Conservation (phyloP, 2,888 invertebrate genomes). For the Axea sp. region DNA sequence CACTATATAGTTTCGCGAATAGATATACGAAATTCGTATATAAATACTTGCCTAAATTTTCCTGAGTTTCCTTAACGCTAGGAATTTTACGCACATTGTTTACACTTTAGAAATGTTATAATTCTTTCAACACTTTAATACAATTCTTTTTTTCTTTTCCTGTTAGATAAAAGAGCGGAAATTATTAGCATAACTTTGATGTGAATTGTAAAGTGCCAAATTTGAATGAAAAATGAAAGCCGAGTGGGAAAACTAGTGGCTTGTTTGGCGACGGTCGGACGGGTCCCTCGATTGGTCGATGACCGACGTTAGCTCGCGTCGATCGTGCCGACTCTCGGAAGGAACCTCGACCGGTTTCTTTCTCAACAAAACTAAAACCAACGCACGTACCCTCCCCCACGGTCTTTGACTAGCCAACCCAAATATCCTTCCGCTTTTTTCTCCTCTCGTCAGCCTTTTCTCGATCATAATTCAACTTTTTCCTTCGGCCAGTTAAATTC, state of each 20-base stretch:
- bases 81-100: too few species aligned
- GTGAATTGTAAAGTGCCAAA: constrained; percentile 6
- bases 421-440: constrained; percentile 55
- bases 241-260: constrained; percentile 29
- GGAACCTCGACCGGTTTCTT: constrained; percentile 56
- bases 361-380: constrained; percentile 32
- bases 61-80: too few species aligned
- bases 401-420: constrained; percentile 16
- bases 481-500: neutral
- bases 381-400: constrained; percentile 32
- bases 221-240: constrained; percentile 42
- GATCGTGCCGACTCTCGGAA: constrained; percentile 12
- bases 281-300: constrained; percentile 50
- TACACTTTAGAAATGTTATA: too few species aligned
- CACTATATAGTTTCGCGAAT: too few species aligned
- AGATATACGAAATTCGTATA: too few species aligned
- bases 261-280: constrained; percentile 12
- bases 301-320: constrained; percentile 36
- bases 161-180: constrained; percentile 35
- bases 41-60: too few species aligned
- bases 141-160: too few species aligned
- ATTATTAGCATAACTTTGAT: constrained; percentile 13
- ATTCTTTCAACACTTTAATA: too few species aligned
- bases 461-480: constrained; percentile 1
- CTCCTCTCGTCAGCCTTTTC: constrained; percentile 10